A percentile compares a stretch with the other conserved stretches of the same genome.
Evolutionary conservation across 2,113 vertebrate species (phyloP).

Genomic region (Caloenas nicobarica): DNA sequence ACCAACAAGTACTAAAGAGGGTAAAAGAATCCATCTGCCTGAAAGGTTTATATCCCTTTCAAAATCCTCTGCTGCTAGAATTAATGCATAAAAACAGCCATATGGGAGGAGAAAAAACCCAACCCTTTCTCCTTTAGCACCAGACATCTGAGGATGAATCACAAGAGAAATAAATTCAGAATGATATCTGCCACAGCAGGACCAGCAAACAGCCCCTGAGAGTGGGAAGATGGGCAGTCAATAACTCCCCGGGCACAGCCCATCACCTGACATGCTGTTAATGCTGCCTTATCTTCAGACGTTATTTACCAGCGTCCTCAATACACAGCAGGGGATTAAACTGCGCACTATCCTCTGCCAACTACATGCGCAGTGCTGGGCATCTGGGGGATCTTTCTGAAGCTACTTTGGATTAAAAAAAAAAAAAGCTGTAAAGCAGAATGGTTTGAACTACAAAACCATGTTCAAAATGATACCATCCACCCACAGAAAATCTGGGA

Average conservation of each 20-base stretch:
- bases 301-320: not conserved
- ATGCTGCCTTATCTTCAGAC: not conserved
- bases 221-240: not conserved
- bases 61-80: slow-evolving; percentile 28
- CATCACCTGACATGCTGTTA: not conserved
- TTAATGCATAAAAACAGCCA: not conserved
- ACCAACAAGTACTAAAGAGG: not conserved
- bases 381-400: not conserved
- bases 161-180: slow-evolving; percentile 16
- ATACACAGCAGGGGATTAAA: not conserved
- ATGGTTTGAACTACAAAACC: slow-evolving; percentile 12
- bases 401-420: not conserved
- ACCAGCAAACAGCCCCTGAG: slow-evolving; percentile 16
- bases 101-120: not conserved
- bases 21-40: not conserved
- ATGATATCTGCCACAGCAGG: slow-evolving; percentile 35
- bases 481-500: slow-evolving; percentile 31
- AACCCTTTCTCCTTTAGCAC: not conserved
- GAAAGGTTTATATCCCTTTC: not conserved
- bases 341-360: not conserved
- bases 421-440: not conserved
- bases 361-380: not conserved
- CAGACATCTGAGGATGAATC: slow-evolving; percentile 45
- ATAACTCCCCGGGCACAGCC: not conserved
- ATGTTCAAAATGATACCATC: not conserved